Conservation (phyloP, 2,797 vertebrate species). For the Tamandua tetradactyla region DNA sequence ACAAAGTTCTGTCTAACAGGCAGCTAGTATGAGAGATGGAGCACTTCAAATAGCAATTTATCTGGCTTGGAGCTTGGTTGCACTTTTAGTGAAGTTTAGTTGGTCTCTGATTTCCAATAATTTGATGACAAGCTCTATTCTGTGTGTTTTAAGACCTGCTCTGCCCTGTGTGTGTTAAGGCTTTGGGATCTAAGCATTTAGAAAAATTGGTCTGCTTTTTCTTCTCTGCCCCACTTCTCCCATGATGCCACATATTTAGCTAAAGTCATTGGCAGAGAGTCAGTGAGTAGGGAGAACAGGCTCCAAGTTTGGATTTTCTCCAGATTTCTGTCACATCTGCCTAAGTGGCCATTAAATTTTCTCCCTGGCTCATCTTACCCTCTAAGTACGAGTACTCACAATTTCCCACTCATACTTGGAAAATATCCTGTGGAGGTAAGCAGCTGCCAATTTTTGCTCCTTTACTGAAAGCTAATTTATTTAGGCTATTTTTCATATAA, state of each 20-base stretch:
- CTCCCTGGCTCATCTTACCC: not conserved
- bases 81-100: not conserved
- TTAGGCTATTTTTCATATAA: not conserved
- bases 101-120: not conserved
- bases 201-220: not conserved
- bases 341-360: not conserved
- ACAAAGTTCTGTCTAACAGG: not conserved
- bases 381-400: not conserved
- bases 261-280: not conserved
- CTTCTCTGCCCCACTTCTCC: no score
- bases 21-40: not conserved
- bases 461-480: not conserved
- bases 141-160: not conserved
- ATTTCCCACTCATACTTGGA: not conserved
- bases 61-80: not conserved
- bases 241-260: not conserved
- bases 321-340: no score
- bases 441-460: not conserved
- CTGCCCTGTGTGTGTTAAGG: not conserved
- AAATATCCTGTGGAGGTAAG: not conserved
- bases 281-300: fast-evolving
- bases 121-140: not conserved
- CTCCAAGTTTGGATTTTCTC: not conserved
- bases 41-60: not conserved
- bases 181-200: not conserved